These are phyloP conservation scores for Corvus moneduloides DNA, from an alignment of 2,113 vertebrate species.

Conservation along the genomic window DNA sequence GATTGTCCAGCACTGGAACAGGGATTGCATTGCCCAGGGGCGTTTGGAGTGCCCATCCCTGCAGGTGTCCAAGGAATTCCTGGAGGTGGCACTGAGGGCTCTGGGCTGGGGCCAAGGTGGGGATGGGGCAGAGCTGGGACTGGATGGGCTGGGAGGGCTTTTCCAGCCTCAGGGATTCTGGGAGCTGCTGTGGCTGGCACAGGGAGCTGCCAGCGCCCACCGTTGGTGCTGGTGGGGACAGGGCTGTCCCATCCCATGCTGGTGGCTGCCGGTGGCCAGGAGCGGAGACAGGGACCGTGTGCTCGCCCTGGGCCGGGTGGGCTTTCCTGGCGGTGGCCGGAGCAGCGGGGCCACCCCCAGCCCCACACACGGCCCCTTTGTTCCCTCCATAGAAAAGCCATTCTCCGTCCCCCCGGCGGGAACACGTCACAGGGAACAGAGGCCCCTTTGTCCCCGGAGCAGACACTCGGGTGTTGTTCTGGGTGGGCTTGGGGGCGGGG, in stretches of 20 bases:
- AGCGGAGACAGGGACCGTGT: background rate
- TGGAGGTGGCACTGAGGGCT: background rate
- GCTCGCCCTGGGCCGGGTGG: background rate
- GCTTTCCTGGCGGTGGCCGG: background rate
- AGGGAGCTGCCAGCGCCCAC: background rate
- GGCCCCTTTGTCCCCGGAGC: background rate
- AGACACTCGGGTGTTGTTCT: background rate
- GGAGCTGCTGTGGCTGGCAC: background rate
- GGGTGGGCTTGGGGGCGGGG: background rate
- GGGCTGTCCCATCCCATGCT: background rate
- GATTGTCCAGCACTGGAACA: background rate
- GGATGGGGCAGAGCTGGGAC: fast-evolving
- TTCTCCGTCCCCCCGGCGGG: background rate
- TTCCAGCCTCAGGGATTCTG: fast-evolving
- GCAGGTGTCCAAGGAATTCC: background rate
- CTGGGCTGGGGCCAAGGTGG: background rate
- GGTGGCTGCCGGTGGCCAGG: background rate
- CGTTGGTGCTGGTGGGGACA: fast-evolving
- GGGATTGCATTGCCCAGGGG: background rate
- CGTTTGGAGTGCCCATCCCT: background rate
- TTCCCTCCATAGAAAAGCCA: background rate
- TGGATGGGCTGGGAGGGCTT: background rate
- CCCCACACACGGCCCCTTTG: slow-evolving; percentile 5
- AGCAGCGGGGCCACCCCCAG: background rate
- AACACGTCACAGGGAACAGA: background rate